phyloP scores from a whole-genome alignment of 2,113 vertebrate species.

The Triplophysa dalaica region DNA sequence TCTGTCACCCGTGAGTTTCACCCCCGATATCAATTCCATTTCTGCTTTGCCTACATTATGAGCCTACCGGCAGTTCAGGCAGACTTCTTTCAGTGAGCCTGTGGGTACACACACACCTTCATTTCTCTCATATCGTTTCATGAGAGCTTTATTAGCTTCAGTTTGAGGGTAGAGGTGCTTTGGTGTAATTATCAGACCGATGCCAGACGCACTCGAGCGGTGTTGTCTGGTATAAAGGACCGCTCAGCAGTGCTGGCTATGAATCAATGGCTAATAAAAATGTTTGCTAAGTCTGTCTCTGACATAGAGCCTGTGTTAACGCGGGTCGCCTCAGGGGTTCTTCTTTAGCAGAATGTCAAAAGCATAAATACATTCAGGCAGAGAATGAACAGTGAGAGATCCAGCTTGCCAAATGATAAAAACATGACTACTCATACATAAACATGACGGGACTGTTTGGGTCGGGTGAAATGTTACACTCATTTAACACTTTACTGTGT shows the following conservation, averaged over 20 bases:
- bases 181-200: constrained; percentile 39
- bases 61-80: neutral
- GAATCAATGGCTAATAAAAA: constrained; percentile 78
- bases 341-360: constrained; percentile 36
- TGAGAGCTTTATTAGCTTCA: constrained; percentile 34
- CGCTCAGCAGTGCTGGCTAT: constrained; percentile 68
- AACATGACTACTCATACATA: constrained; percentile 19
- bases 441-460: neutral
- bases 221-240: constrained; percentile 59
- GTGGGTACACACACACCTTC: neutral
- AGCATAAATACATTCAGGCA: constrained; percentile 14
- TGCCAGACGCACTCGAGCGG: constrained; percentile 15
- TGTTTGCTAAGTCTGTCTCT: constrained; percentile 73
- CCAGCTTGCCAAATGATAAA: constrained; percentile 10
- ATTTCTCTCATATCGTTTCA: constrained; percentile 53
- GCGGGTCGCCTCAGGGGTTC: constrained; percentile 62
- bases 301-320: constrained; percentile 62
- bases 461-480: constrained; percentile 9
- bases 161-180: constrained; percentile 31
- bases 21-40: neutral
- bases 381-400: neutral
- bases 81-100: neutral
- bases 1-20: constrained; percentile 10
- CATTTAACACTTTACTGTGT: constrained; percentile 24
- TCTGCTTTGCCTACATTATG: constrained; percentile 3